Percentiles rank a stretch among this genome's conserved stretches.
phyloP scores from a whole-genome alignment of 2,797 vertebrate species.

The Podargus strigoides region DNA sequence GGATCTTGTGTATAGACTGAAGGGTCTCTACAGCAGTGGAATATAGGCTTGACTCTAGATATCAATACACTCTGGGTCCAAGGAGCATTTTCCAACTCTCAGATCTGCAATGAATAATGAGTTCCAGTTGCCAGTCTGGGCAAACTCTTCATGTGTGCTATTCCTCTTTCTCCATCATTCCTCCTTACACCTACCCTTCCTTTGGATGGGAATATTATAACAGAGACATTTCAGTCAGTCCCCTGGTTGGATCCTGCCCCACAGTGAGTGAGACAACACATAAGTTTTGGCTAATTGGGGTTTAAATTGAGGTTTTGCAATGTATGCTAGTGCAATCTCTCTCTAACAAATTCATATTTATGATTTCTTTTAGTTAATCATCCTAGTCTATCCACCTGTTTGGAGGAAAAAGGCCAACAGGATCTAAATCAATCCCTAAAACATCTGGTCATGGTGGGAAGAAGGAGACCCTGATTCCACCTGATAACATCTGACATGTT shows the following conservation, averaged over 20 bases:
- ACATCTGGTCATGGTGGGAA: not conserved
- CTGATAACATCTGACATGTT: not conserved
- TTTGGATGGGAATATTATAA: not conserved
- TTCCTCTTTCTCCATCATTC: not conserved
- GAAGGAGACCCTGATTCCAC: not conserved
- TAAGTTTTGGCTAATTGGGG: not conserved
- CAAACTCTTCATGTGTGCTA: not conserved
- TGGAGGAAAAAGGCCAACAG: not conserved
- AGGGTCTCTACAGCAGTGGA: not conserved
- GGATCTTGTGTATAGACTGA: not conserved
- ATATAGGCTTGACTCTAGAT: not conserved
- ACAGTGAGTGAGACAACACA: not conserved
- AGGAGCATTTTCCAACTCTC: not conserved
- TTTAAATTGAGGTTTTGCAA: not conserved
- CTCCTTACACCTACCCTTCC: rapidly evolving
- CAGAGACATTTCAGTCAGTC: not conserved
- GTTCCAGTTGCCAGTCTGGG: not conserved
- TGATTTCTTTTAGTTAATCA: not conserved
- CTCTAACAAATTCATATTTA: not conserved
- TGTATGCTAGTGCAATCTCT: not conserved
- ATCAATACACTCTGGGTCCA: not conserved
- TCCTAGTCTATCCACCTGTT: not conserved
- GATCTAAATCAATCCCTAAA: not conserved
- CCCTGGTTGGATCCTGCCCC: not conserved
- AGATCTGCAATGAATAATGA: not conserved